Evolutionary conservation across 2,888 invertebrate species (phyloP).

Genomic region (Eueremaeus valkanovi): DNA sequence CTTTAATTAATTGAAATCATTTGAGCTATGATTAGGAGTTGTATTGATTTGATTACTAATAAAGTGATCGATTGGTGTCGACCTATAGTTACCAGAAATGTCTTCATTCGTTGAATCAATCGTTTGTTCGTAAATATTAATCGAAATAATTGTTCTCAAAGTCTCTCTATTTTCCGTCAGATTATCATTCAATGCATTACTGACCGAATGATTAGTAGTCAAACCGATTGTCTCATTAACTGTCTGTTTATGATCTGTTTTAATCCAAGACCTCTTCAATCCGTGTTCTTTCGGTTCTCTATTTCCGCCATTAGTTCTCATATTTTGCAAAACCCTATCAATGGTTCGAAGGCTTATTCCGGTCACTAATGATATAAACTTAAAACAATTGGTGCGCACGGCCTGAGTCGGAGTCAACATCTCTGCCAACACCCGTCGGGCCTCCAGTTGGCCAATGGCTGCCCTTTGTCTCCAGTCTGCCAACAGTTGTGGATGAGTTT

Average conservation of each 20-base stretch:
- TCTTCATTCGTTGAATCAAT: no score
- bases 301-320: conserved; percentile 50
- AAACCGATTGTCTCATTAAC: no score
- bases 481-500: conserved; percentile 47
- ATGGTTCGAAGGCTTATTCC: conserved; percentile 51
- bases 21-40: no score
- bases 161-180: no score
- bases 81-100: no score
- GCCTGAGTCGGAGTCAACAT: conserved; percentile 53
- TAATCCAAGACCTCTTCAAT: conserved; percentile 49
- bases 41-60: no score
- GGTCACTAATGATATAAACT: conserved; percentile 52
- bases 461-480: conserved; percentile 51
- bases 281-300: conserved; percentile 51
- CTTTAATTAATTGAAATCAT: no score
- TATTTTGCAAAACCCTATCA: conserved; percentile 49
- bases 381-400: conserved; percentile 50
- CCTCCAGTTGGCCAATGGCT: conserved; percentile 50
- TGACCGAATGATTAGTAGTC: no score
- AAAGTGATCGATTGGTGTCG: no score
- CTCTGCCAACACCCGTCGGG: conserved; percentile 52
- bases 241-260: not conserved
- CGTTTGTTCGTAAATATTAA: no score
- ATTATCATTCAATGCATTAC: no score
- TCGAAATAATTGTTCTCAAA: no score